Conservation (phyloP, 2,797 vertebrate species). For the Lateolabrax maculatus region DNA sequence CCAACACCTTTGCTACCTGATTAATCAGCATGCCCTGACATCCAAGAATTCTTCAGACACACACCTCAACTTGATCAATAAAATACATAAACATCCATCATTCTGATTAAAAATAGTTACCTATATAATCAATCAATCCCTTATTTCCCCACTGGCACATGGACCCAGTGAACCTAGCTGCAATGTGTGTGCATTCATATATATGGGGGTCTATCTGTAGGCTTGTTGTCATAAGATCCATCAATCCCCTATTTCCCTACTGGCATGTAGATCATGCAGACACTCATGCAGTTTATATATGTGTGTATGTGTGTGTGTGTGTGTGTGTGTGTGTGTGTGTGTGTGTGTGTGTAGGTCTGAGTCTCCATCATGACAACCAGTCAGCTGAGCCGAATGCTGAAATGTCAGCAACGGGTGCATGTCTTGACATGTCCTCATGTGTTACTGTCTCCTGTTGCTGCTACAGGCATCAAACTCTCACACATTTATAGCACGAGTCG, state of each 20-base stretch:
- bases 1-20: slow-evolving; percentile 64
- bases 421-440: slow-evolving; percentile 77
- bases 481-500: slow-evolving; percentile 65
- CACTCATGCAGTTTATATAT: slow-evolving; percentile 33
- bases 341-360: slow-evolving; percentile 6
- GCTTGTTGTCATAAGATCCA: slow-evolving; percentile 53
- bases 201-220: slow-evolving; percentile 34
- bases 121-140: slow-evolving; percentile 77
- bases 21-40: slow-evolving; percentile 71
- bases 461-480: slow-evolving; percentile 71
- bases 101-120: slow-evolving; percentile 81
- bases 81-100: slow-evolving; percentile 85
- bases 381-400: slow-evolving; percentile 72
- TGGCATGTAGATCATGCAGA: slow-evolving; percentile 53
- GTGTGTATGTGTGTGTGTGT: slow-evolving; percentile 9
- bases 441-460: slow-evolving; percentile 78
- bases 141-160: slow-evolving; percentile 72
- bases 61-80: slow-evolving; percentile 78
- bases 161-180: slow-evolving; percentile 68
- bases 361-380: slow-evolving; percentile 66
- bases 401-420: slow-evolving; percentile 75
- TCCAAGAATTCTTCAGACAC: slow-evolving; percentile 66
- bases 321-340: slow-evolving; percentile 13
- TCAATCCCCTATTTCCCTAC: slow-evolving; percentile 60
- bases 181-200: slow-evolving; percentile 49